Conservation (phyloP, 2,888 invertebrate species). For the Lydus trimaculatus region DNA sequence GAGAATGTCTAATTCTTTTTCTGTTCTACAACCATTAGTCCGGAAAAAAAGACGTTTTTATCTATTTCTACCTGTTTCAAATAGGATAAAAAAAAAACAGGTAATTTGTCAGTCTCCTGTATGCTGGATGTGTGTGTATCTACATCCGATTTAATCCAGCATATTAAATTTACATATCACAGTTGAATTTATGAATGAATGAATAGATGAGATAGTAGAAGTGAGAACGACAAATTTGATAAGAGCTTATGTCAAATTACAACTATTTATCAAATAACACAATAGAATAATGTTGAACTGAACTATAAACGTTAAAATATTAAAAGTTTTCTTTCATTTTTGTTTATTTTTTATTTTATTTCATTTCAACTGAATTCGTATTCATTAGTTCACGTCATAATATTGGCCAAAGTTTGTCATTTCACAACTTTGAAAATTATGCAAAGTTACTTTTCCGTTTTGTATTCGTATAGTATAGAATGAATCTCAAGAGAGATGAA, state of each 20-base stretch:
- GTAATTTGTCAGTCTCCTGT: background rate
- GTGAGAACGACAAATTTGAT: background rate
- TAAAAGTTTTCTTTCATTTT: too few species aligned
- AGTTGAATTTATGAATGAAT: background rate
- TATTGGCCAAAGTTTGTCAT: background rate
- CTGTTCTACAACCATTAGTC: background rate
- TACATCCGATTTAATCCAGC: conserved; percentile 2
- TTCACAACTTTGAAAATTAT: background rate
- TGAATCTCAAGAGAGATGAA: background rate
- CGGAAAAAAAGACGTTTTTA: background rate
- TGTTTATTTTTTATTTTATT: too few species aligned
- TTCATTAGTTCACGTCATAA: background rate
- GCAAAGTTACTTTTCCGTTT: background rate
- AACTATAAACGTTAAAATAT: too few species aligned
- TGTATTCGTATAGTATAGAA: background rate
- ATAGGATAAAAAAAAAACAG: background rate
- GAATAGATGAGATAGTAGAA: background rate
- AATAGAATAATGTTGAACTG: background rate
- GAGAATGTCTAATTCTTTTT: background rate
- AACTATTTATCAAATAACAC: background rate
- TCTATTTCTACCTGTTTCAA: background rate
- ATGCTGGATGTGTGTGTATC: background rate
- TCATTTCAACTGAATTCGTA: background rate
- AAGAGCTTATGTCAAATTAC: background rate
- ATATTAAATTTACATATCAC: background rate